These are phyloP conservation scores for Pseudonaja textilis DNA, from an alignment of 2,113 vertebrate genomes.

Conservation along the genomic window DNA sequence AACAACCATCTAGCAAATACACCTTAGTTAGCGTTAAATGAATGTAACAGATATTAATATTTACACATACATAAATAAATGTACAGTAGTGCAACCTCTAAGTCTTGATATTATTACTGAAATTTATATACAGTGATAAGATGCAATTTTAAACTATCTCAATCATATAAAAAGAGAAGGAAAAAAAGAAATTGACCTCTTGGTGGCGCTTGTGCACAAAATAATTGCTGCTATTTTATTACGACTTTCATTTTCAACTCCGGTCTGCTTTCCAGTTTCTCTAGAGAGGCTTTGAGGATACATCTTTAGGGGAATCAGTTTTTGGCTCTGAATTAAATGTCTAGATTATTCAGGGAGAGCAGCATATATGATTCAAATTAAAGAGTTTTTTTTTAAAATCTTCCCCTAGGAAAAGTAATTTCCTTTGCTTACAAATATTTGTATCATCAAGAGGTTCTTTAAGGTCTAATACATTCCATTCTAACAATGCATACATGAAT, in stretches of 20 bases:
- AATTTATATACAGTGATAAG: not conserved
- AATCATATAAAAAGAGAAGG: not conserved
- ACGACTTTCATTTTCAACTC: rapidly evolving
- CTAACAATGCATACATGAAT: not conserved
- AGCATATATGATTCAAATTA: not conserved
- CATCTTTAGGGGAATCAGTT: not conserved
- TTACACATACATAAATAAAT: not conserved
- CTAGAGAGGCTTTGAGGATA: not conserved
- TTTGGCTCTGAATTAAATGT: conserved; percentile 1
- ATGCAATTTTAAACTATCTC: not conserved
- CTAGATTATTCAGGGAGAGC: not conserved
- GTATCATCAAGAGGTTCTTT: not conserved
- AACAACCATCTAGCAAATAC: not conserved
- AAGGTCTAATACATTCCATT: not conserved
- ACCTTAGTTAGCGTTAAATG: not conserved
- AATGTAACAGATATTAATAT: not conserved
- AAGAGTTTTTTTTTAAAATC: not conserved
- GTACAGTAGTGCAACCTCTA: not conserved
- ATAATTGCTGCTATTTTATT: not conserved
- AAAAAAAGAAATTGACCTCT: conserved; percentile 32
- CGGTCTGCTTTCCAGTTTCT: not conserved
- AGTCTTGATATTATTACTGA: not conserved
- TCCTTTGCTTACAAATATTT: not conserved
- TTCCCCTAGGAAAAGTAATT: not conserved
- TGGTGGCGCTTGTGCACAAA: conserved; percentile 20